phyloP scores from a whole-genome alignment of 2,888 invertebrate species.

The Ennomos fuscantarius region DNA sequence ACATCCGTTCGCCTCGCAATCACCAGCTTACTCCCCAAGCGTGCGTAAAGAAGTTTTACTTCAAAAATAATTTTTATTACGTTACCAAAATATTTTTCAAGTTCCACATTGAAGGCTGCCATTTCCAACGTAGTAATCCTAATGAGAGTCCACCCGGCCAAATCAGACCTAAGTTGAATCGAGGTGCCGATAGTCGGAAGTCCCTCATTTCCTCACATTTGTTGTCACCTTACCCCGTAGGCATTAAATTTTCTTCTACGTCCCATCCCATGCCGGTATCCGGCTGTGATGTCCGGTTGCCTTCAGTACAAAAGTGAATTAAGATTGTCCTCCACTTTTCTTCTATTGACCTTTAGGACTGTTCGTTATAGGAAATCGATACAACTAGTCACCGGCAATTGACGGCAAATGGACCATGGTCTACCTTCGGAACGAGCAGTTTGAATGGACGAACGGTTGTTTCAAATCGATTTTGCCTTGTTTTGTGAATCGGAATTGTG shows the following conservation, averaged over 20 bases:
- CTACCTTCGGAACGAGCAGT: conserved; percentile 23
- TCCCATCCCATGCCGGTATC: conserved; percentile 61
- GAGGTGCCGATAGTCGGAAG: conserved; percentile 77
- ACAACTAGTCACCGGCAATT: conserved; percentile 52
- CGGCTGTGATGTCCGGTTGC: conserved; percentile 67
- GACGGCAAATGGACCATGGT: conserved; percentile 32
- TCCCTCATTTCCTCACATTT: conserved; percentile 80
- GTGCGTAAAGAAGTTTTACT: too few species aligned
- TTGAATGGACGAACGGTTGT: conserved; percentile 14
- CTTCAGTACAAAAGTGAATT: conserved; percentile 66
- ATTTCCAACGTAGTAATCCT: conserved; percentile 36
- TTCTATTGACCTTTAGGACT: conserved; percentile 62
- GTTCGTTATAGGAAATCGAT: conserved; percentile 59
- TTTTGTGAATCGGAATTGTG: conserved; percentile 14
- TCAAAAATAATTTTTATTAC: too few species aligned
- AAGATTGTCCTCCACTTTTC: conserved; percentile 60
- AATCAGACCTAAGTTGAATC: conserved; percentile 73
- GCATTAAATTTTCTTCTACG: conserved; percentile 73
- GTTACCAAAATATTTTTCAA: too few species aligned
- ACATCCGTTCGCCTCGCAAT: too few species aligned
- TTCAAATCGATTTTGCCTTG: conserved; percentile 22
- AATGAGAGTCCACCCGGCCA: conserved; percentile 39
- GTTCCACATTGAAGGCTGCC: too few species aligned
- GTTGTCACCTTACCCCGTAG: conserved; percentile 65
- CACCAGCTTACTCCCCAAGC: too few species aligned